A percentile compares a stretch with the other conserved stretches of the same genome.
phyloP scores from a whole-genome alignment of 2,113 vertebrate species.

The Peromyscus californicus region DNA sequence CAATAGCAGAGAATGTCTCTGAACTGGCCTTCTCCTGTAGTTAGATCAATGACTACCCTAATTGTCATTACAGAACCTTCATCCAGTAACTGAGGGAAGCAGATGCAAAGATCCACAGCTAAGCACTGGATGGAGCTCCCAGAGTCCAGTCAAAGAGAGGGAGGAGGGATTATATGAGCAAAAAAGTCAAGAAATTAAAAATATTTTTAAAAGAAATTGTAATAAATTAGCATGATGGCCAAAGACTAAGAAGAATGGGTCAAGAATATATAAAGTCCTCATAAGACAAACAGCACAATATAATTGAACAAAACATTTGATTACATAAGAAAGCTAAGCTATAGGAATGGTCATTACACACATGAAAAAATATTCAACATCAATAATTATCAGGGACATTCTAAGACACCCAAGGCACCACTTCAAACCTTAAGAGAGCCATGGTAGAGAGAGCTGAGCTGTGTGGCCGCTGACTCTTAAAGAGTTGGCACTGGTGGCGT shows the following conservation, averaged over 20 bases:
- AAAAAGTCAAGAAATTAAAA: no score
- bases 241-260: background rate
- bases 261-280: background rate
- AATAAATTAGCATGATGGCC: background rate
- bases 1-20: no score
- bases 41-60: no score
- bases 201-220: background rate
- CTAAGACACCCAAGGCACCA: background rate
- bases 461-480: background rate
- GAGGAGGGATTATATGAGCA: no score
- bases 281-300: background rate
- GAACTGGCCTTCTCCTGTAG: no score
- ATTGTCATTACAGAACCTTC: no score
- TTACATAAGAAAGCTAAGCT: conserved; percentile 1
- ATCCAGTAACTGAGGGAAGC: no score
- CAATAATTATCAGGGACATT: background rate
- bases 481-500: background rate
- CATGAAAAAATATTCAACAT: background rate
- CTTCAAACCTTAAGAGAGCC: background rate
- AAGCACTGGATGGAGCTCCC: no score
- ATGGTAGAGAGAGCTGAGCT: background rate
- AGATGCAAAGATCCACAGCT: no score
- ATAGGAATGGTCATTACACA: background rate
- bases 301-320: background rate
- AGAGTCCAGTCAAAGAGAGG: no score